Percentiles rank a stretch among this genome's conserved stretches.
Evolutionary conservation across 2,888 invertebrate species (phyloP).

Genomic region (Latrodectus elegans): DNA sequence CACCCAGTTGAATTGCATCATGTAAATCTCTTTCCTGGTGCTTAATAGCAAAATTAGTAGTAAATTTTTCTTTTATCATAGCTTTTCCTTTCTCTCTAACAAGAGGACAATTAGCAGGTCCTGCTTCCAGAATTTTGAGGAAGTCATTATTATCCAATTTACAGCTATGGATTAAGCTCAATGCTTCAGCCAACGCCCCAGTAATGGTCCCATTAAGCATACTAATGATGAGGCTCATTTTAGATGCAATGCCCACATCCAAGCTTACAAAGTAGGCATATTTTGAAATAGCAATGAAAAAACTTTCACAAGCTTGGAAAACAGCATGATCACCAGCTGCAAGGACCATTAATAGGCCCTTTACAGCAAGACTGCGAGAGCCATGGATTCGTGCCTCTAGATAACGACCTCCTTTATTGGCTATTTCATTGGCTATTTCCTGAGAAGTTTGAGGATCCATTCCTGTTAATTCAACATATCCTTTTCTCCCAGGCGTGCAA

Average conservation of each 20-base stretch:
- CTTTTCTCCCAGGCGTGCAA: conserved; percentile 81
- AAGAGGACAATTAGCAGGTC: conserved; percentile 87
- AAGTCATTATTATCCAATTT: conserved; percentile 92
- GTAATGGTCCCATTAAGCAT: conserved; percentile 92
- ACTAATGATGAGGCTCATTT: conserved; percentile 94
- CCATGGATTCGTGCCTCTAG: conserved; percentile 95
- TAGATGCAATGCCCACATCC: conserved; percentile 93
- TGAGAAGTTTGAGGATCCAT: conserved; percentile 94
- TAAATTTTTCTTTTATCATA: conserved; percentile 87
- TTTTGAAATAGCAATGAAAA: conserved; percentile 96
- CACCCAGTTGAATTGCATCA: conserved; percentile 89
- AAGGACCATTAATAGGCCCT: conserved; percentile 91
- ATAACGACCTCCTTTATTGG: conserved; percentile 87
- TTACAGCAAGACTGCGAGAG: conserved; percentile 87
- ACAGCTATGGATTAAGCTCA: conserved; percentile 93
- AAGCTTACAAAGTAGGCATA: conserved; percentile 93
- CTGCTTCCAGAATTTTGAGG: conserved; percentile 89
- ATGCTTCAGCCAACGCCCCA: conserved; percentile 92
- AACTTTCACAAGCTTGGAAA: conserved; percentile 94
- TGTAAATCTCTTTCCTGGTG: conserved; percentile 97
- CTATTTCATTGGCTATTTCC: conserved; percentile 86
- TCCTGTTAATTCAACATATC: conserved; percentile 97
- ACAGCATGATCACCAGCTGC: conserved; percentile 92
- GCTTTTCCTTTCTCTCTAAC: conserved; percentile 91
- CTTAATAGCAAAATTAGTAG: conserved; percentile 89